Evolutionary conservation across 2,888 invertebrate genomes (phyloP).

Genomic region (Ischnura elegans): DNA sequence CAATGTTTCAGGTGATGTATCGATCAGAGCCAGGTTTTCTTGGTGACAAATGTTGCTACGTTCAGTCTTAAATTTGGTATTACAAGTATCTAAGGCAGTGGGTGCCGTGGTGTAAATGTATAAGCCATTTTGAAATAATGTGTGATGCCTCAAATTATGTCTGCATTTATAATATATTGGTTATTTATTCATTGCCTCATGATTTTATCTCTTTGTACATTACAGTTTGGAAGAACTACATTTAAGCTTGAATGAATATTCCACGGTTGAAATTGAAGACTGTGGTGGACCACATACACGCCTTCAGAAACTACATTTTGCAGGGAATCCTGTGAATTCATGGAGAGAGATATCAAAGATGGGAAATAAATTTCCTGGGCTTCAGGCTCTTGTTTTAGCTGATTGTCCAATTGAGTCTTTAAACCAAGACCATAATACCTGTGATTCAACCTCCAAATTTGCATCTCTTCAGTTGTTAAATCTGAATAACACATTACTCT

Average conservation of each 20-base stretch:
- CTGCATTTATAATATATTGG: no score
- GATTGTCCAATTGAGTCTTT: conserved; percentile 88
- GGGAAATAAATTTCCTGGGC: conserved; percentile 90
- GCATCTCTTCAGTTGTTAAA: conserved; percentile 88
- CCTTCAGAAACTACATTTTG: conserved; percentile 91
- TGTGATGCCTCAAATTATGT: no score
- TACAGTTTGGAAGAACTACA: conserved; percentile 91
- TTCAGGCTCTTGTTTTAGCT: conserved; percentile 92
- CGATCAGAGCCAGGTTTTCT: no score
- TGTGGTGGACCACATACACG: conserved; percentile 80
- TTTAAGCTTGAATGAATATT: conserved; percentile 93
- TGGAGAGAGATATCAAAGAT: conserved; percentile 92
- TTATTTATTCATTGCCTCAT: no score
- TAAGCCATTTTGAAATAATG: no score
- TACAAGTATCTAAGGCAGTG: no score
- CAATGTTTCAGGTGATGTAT: no score
- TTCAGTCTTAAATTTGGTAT: no score
- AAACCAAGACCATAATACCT: conserved; percentile 73
- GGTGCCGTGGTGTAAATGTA: no score
- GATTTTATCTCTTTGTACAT: conserved; percentile 69
- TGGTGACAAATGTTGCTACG: no score
- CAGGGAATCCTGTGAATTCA: conserved; percentile 90
- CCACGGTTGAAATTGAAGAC: conserved; percentile 85
- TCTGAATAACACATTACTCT: conserved; percentile 90
- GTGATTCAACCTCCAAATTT: conserved; percentile 81